Base-by-base conservation (phyloP, 2,888 invertebrate genomes). In the Amblyjoppa fuscipennis region DNA sequence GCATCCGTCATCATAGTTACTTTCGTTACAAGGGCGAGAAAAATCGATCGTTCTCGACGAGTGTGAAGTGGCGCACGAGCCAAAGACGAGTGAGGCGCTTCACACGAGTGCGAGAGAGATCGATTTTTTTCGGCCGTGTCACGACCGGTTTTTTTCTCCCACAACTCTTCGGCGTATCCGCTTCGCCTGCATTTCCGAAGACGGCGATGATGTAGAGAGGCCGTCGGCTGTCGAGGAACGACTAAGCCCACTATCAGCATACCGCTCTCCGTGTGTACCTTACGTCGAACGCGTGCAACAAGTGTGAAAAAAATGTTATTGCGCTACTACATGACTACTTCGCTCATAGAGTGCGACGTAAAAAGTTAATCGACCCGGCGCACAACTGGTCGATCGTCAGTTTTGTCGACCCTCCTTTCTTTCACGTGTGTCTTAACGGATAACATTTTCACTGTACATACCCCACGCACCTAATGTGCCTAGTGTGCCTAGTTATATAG, bases 251-350 rank as follows among this genome's bases (percentile, higher is more conserved):
- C 79, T 70, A 76, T 86, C 74, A 66, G 80, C 83, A 74, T 76
- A 53, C 74, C 61, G 77, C 73, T 81, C 80, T 38, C 80, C 73
- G 76, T 77, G 80, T 74, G 78, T 81, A 80, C 86, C 87, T 49
- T 84, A 88, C 88, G 89, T 88, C 86, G 89, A 88, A 90, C 88
- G 76, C 83, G 87, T 82, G 92, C 92, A 92, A 92, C 92, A 92
- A 92, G 92, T 92, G 91, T 85, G 90, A 91, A 91, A 91, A 89
- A 90, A 90, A n/a, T 89, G 89, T 91, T 90, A 89, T 91, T 90
- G 89, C 89, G 88, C 89, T 90, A 89, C 90, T 91, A 89, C 89
- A 90, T 88, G 89, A 90, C 90, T 87, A 89, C 90, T 91, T 90
- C 89, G 86, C 89, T 91, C 88, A 89, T 89, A 88, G 87, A 88